Conservation (phyloP, 2,797 vertebrate genomes). For the Strix occidentalis region DNA sequence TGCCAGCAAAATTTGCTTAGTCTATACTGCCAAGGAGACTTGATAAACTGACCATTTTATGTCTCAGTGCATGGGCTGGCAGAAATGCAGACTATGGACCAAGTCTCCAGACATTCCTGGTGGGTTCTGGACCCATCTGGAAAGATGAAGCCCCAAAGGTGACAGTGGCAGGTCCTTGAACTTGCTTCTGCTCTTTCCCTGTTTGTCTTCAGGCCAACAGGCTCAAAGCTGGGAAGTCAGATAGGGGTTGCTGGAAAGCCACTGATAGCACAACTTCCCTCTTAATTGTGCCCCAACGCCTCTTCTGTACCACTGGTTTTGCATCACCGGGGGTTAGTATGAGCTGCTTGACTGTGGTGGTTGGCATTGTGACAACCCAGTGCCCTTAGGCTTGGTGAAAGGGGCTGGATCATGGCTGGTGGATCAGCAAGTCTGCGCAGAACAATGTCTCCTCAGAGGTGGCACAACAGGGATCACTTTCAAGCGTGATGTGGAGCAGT, state of each 20-base stretch:
- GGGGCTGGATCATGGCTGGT: not conserved
- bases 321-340: not conserved
- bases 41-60: not conserved
- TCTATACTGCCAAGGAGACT: not conserved
- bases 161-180: not conserved
- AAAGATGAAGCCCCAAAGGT: not conserved
- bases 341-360: not conserved
- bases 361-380: not conserved
- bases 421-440: not conserved
- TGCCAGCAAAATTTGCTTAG: not conserved
- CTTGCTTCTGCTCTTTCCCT: not conserved
- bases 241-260: not conserved
- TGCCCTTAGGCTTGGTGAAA: not conserved
- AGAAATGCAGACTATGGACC: not conserved
- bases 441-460: not conserved
- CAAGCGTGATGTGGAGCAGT: not conserved
- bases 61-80: not conserved
- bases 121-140: not conserved
- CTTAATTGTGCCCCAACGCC: accelerated
- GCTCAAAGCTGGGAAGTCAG: not conserved
- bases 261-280: not conserved
- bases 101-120: not conserved
- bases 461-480: not conserved
- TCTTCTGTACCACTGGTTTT: not conserved
- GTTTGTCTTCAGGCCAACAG: not conserved